phyloP scores from a whole-genome alignment of 2,113 vertebrate genomes.

The Cheilinus undulatus region DNA sequence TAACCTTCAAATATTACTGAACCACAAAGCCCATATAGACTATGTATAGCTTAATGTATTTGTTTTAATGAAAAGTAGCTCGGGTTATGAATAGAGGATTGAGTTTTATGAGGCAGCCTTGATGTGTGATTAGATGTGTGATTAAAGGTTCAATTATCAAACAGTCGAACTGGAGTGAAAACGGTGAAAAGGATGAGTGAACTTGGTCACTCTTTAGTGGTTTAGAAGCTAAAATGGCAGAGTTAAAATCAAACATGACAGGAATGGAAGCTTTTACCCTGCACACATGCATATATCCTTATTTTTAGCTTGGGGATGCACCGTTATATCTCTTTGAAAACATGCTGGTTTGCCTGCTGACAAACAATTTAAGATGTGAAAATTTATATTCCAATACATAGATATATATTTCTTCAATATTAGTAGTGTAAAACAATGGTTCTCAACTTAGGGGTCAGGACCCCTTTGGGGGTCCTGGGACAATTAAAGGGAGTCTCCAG shows the following conservation, averaged over 20 bases:
- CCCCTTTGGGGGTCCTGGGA: no score
- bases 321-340: no score
- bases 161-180: slow-evolving; percentile 9
- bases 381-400: no score
- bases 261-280: not conserved
- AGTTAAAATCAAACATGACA: not conserved
- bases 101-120: slow-evolving; percentile 29
- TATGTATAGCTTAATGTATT: slow-evolving; percentile 33
- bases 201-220: slow-evolving; percentile 8
- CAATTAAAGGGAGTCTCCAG: no score
- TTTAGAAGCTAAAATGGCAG: not conserved
- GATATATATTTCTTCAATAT: no score
- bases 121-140: slow-evolving; percentile 25
- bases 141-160: slow-evolving; percentile 32
- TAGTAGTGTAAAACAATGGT: no score
- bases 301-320: not conserved
- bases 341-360: no score
- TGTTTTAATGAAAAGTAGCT: slow-evolving; percentile 29
- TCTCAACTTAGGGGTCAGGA: no score
- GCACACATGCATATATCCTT: not conserved
- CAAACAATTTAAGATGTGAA: no score
- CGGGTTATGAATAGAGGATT: slow-evolving; percentile 38
- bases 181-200: not conserved
- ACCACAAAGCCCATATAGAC: slow-evolving; percentile 53
- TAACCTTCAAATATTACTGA: slow-evolving; percentile 56